phyloP scores from a whole-genome alignment of 2,113 vertebrate genomes.

The Neopipo cinnamomea region DNA sequence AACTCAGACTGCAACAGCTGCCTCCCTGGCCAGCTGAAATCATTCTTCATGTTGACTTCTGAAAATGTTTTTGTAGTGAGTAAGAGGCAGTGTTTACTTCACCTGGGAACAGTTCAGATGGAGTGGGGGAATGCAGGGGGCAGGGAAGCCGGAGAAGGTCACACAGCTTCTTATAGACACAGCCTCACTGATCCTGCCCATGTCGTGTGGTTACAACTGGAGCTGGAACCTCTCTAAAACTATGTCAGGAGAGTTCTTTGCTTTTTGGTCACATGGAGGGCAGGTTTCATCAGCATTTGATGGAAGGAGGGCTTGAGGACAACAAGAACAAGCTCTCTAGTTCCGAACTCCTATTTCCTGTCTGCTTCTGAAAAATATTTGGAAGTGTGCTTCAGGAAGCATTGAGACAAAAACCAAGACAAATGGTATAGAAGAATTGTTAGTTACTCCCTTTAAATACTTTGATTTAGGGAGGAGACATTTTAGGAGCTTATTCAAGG shows the following conservation, averaged over 20 bases:
- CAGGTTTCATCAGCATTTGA: neutral
- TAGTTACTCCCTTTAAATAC: neutral
- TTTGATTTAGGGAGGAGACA: neutral
- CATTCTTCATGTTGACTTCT: conserved; percentile 28
- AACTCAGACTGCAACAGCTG: neutral
- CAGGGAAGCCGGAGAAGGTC: neutral
- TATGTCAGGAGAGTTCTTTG: neutral
- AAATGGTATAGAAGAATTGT: neutral
- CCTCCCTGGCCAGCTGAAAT: conserved; percentile 2
- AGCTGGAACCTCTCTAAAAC: neutral
- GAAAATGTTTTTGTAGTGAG: conserved; percentile 34
- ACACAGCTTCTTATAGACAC: neutral
- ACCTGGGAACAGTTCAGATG: conserved; percentile 13
- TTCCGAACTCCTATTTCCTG: neutral
- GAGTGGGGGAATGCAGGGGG: neutral
- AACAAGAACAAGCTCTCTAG: neutral
- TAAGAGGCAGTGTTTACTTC: conserved; percentile 38
- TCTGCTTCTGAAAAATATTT: neutral
- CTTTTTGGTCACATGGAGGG: neutral
- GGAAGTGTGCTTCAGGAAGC: neutral
- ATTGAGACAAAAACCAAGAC: neutral
- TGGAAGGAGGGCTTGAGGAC: neutral
- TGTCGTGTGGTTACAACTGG: neutral
- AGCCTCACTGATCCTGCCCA: neutral
- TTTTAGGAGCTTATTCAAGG: neutral